phyloP scores from a whole-genome alignment of 2,797 vertebrate species.

The Tokudaia tokunoshimensis region DNA sequence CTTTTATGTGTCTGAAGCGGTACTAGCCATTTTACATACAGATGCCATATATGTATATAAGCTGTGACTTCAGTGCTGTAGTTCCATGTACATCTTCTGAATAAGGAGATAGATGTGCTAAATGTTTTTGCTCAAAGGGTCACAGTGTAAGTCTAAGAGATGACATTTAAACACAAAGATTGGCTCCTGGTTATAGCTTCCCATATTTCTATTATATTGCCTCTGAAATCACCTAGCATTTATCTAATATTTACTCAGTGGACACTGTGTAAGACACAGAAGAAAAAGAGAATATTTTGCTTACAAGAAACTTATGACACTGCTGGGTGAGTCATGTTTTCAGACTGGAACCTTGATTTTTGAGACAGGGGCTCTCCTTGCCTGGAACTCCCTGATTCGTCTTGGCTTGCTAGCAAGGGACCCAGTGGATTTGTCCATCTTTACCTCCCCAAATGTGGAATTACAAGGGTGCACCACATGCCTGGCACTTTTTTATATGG shows the following conservation, averaged over 20 bases:
- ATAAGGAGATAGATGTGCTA: constrained; percentile 11
- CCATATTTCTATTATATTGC: background rate
- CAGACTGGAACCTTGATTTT: background rate
- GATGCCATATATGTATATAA: background rate
- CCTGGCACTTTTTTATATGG: background rate
- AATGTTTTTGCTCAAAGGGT: background rate
- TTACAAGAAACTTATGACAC: background rate
- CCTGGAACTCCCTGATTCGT: background rate
- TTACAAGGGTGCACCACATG: background rate
- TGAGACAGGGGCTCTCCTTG: background rate
- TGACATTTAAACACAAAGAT: background rate
- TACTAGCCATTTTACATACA: background rate
- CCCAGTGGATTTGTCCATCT: no score
- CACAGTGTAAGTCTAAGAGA: background rate
- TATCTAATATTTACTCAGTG: background rate
- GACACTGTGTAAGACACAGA: background rate
- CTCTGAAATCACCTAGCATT: background rate
- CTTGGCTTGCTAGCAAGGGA: background rate
- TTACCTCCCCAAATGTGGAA: background rate
- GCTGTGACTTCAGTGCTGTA: background rate
- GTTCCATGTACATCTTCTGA: background rate
- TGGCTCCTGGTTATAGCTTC: background rate
- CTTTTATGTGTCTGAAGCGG: background rate
- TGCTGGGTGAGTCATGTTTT: background rate
- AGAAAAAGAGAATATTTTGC: background rate